Conservation (phyloP, 2,888 invertebrate genomes). For the Temnothorax unifasciatus region DNA sequence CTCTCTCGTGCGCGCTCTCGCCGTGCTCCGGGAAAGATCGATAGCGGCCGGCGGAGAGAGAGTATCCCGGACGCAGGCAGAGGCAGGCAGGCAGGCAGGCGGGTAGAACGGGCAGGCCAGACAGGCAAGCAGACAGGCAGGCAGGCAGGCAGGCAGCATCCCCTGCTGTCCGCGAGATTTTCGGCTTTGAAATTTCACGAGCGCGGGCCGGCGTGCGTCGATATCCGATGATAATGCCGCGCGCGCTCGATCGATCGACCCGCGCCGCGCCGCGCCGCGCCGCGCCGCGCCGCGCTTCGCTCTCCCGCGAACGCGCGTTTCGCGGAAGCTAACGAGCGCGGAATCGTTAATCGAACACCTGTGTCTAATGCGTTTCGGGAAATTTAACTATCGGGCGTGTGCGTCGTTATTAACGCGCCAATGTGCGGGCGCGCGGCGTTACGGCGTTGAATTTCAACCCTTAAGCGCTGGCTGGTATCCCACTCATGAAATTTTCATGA, state of each 20-base stretch:
- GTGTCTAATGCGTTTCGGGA: conserved; percentile 21
- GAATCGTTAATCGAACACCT: conserved; percentile 34
- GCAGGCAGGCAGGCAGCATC: conserved; percentile 66
- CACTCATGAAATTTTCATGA: conserved; percentile 2
- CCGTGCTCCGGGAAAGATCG: conserved; percentile 80
- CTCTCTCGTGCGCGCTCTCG: conserved; percentile 62
- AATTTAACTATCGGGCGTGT: conserved; percentile 20
- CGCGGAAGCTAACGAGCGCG: conserved; percentile 31
- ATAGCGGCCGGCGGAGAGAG: conserved; percentile 80
- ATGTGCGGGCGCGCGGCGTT: not conserved
- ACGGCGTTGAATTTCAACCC: conserved; percentile 24
- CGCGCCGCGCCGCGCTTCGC: not conserved
- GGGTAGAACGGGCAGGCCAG: not conserved
- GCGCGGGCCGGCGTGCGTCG: conserved; percentile 46
- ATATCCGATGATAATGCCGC: conserved; percentile 42
- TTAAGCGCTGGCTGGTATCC: not conserved
- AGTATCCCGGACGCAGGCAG: conserved; percentile 69
- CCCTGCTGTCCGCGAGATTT: conserved; percentile 67
- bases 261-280: not conserved
- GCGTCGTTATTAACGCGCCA: conserved; percentile 7
- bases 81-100: not conserved
- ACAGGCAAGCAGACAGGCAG: not conserved
- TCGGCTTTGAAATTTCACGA: conserved; percentile 66
- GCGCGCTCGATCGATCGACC: conserved; percentile 52
- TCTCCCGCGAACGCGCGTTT: conserved; percentile 13